These are phyloP conservation scores for Cryptocephalus primarius DNA, from an alignment of 2,888 invertebrate species.

Conservation along the genomic window DNA sequence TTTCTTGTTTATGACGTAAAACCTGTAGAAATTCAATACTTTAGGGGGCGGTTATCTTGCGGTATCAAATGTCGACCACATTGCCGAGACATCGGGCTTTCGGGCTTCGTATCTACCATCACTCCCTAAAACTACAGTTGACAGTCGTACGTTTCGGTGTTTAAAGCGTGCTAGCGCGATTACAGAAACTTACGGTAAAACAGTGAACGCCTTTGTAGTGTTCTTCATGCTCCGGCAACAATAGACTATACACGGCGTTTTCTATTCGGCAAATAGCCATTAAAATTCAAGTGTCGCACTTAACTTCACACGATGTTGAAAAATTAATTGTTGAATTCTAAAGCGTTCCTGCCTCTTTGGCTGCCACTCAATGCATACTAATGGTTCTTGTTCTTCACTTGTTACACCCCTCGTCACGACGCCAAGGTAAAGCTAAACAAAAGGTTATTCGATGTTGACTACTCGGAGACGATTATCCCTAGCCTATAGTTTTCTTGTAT, in stretches of 20 bases:
- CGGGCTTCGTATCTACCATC: not conserved
- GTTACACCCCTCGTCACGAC: slow-evolving; percentile 1
- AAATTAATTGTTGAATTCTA: slow-evolving; percentile 13
- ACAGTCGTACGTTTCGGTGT: not conserved
- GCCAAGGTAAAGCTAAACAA: not conserved
- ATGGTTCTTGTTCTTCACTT: slow-evolving; percentile 7
- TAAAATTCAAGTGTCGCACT: slow-evolving; percentile 1
- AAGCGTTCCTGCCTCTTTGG: slow-evolving; percentile 3
- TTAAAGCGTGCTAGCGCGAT: not conserved
- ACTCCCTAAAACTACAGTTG: not conserved
- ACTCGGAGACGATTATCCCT: too few species aligned
- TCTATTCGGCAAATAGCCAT: not conserved
- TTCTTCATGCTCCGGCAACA: too few species aligned
- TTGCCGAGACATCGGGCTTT: not conserved
- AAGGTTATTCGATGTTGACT: too few species aligned
- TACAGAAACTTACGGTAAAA: too few species aligned
- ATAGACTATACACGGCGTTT: too few species aligned
- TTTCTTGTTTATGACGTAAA: not conserved
- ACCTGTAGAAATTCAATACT: not conserved
- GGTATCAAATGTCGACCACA: not conserved
- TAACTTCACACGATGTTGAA: slow-evolving; percentile 7
- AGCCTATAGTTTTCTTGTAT: too few species aligned
- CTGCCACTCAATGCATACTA: slow-evolving; percentile 11
- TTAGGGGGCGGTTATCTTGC: not conserved
- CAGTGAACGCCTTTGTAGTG: too few species aligned